phyloP scores from a whole-genome alignment of 2,797 vertebrate species.

The Aphelocoma californica region DNA sequence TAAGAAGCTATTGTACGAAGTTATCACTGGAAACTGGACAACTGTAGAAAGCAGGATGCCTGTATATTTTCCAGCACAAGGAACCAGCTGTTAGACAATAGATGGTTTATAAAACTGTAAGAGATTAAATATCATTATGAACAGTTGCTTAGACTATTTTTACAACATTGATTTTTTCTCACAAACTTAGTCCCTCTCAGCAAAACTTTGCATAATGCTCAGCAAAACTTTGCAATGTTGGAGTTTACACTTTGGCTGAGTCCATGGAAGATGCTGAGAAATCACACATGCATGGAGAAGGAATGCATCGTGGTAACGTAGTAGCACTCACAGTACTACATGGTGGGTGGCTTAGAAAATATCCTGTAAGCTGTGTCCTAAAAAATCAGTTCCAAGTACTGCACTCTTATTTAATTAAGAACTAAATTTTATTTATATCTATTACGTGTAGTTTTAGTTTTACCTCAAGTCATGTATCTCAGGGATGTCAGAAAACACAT shows the following conservation, averaged over 20 bases:
- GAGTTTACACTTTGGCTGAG: not conserved
- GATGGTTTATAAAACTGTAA: not conserved
- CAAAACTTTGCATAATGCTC: not conserved
- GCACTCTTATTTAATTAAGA: not conserved
- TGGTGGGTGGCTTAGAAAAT: not conserved
- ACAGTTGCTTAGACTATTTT: not conserved
- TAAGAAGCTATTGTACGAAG: not conserved
- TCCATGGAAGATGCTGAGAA: not conserved
- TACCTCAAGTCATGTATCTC: not conserved
- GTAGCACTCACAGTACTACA: not conserved
- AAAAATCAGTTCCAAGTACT: not conserved
- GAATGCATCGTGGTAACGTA: not conserved
- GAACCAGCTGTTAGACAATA: not conserved
- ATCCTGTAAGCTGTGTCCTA: not conserved
- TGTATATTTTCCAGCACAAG: not conserved
- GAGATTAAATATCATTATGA: not conserved
- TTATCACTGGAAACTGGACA: not conserved
- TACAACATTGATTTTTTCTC: not conserved
- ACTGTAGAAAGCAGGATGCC: conserved; percentile 25
- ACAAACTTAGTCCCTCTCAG: not conserved
- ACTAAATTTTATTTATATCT: not conserved
- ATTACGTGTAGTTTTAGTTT: not conserved
- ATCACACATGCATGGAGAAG: not conserved
- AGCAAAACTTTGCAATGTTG: not conserved
- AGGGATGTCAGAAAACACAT: not conserved